Base-by-base conservation (phyloP, 1,140 invertebrate genomes). In the Drosophila sechellia region DNA sequence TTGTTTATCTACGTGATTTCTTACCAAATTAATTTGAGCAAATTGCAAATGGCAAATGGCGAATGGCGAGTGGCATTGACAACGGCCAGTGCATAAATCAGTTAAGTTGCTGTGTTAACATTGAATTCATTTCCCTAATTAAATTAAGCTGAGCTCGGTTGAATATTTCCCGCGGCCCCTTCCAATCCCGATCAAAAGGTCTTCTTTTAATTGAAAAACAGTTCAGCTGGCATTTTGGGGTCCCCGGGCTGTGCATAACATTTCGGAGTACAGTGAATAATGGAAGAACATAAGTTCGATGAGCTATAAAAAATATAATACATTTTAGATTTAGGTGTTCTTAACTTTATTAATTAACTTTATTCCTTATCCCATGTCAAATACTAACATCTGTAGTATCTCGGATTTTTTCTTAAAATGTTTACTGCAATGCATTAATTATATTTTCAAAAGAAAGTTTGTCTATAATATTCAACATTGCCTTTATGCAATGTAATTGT, bases 1-100 rank as follows among this genome's bases (percentile, higher is more conserved):
- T 91, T 91, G 90, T 85, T 90, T 91, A 90, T 90, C 90, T 91
- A 91, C 90, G 90, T 91, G 90, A 91, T 91, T 91, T 91, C 90
- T 87, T 91, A 90, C 85, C 86, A 85, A 91, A 90, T 90, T 90
- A 91, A 89, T 85, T 90, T 91, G 72, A 65, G 71, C 77, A 89
- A 90, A 91, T 90, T 90, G 80, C 87, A 55, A 79, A 87, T 71
- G 77, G 65, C 46, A 53, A 69, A 54, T 61, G 73, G 56, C 45
- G 17, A 58, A 54, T 61, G 72, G 56, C 45, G 22, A 58, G 17
- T 54, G 55, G 49, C 48, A 31, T 31, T 46, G 43, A 58, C 45
- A 66, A 52, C 49, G 59, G 39, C 39, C 43, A 54, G 46, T 43
- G 48, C 64, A 87, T 87, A 87, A 87, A 87, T 87, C 84, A 87